Evolutionary conservation across 2,113 vertebrate genomes (phyloP).

Genomic region (Anas platyrhynchos): DNA sequence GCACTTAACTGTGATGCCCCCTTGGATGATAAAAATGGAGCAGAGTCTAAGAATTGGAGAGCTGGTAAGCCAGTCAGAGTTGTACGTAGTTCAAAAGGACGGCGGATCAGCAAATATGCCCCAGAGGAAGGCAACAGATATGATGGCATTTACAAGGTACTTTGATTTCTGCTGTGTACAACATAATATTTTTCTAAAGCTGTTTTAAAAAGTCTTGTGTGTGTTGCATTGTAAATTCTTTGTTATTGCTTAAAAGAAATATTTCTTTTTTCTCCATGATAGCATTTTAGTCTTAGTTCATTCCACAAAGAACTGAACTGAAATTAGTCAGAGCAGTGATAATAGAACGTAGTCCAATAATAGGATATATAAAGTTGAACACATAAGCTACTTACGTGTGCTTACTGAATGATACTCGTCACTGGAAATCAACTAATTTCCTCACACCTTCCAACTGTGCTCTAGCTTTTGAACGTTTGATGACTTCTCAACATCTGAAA

Average conservation of each 20-base stretch:
- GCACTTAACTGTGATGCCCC: slow-evolving; percentile 98
- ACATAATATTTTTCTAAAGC: not conserved
- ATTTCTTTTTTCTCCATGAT: not conserved
- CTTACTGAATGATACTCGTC: not conserved
- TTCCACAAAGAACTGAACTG: not conserved
- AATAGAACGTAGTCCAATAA: not conserved
- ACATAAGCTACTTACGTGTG: not conserved
- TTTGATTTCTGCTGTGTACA: not conserved
- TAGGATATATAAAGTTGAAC: not conserved
- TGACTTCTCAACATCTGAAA: not conserved
- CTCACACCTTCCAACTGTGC: not conserved
- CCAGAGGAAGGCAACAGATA: slow-evolving; percentile 99
- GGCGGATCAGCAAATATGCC: slow-evolving; percentile 98
- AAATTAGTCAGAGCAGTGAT: not conserved
- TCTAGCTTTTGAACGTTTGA: not conserved
- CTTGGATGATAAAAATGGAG: slow-evolving; percentile 96
- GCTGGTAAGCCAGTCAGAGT: slow-evolving; percentile 97
- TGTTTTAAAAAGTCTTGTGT: not conserved
- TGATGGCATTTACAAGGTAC: slow-evolving; percentile 98
- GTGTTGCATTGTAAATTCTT: not conserved
- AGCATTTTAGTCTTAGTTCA: not conserved
- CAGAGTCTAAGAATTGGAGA: slow-evolving; percentile 97
- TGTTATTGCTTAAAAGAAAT: not conserved
- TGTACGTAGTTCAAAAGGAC: slow-evolving; percentile 96
- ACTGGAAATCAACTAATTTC: not conserved